A percentile compares a stretch with the other conserved stretches of the same genome.
Conservation (phyloP, 2,113 vertebrate species). For the Indicator indicator region DNA sequence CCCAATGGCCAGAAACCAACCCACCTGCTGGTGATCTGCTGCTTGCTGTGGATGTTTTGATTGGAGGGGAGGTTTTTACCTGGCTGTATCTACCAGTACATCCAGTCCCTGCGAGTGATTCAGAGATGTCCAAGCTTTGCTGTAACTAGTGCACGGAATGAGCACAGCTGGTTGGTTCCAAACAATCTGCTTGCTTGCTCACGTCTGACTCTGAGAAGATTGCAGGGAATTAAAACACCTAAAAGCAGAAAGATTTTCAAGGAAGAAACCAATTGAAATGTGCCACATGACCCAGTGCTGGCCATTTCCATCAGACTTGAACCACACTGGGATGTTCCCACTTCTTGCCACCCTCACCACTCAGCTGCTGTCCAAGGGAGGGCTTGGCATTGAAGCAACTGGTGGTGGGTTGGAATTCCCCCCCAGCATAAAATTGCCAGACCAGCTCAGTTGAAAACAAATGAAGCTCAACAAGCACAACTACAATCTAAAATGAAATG, state of each 20-base stretch:
- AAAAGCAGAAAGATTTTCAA: not conserved
- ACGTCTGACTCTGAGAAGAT: no score
- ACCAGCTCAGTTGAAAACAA: no score
- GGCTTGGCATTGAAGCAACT: not conserved
- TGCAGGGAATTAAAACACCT: no score
- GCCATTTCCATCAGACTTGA: not conserved
- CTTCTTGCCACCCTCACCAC: not conserved
- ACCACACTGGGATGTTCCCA: not conserved
- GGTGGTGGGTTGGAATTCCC: no score
- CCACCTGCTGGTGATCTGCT: not conserved
- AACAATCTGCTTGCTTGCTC: no score
- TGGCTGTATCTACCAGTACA: accelerated
- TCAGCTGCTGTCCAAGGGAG: not conserved
- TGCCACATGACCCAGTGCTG: not conserved
- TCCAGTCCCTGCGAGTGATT: not conserved
- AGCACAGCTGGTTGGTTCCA: constrained; percentile 2
- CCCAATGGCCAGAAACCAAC: not conserved
- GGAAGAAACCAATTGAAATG: not conserved
- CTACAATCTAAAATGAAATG: no score
- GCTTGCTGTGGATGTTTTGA: not conserved
- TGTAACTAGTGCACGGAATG: constrained; percentile 11
- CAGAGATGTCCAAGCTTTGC: not conserved
- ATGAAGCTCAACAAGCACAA: no score
- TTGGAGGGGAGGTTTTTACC: not conserved
- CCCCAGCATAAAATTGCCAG: no score